phyloP scores from a whole-genome alignment of 2,888 invertebrate genomes.

The Hylaea fasciaria region DNA sequence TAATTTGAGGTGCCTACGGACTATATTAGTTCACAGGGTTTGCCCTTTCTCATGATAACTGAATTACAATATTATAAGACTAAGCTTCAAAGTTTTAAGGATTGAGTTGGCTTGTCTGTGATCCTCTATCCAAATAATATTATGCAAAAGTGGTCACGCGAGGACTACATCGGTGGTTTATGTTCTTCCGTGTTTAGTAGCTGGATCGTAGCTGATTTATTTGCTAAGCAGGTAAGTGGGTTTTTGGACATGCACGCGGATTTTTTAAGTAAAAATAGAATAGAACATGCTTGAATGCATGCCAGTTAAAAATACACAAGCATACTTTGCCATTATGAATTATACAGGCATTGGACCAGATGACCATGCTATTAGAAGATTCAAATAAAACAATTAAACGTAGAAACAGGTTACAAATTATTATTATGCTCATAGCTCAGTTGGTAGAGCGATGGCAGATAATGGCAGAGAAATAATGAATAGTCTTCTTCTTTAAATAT shows the following conservation, averaged over 20 bases:
- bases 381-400: too few relatives aligned
- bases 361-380: too few relatives aligned
- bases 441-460: too few relatives aligned
- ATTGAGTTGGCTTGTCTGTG: constrained; percentile 3
- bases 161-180: constrained; percentile 32
- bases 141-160: constrained; percentile 35
- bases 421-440: too few relatives aligned
- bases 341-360: too few relatives aligned
- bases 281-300: too few relatives aligned
- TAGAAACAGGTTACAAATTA: too few relatives aligned
- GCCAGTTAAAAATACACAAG: too few relatives aligned
- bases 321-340: too few relatives aligned
- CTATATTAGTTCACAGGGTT: not conserved
- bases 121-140: constrained; percentile 27
- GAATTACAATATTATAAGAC: constrained; percentile 20
- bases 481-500: too few relatives aligned
- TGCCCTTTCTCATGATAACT: constrained; percentile 1
- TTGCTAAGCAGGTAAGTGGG: constrained; percentile 15
- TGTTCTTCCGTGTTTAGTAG: constrained; percentile 37
- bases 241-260: constrained; percentile 12
- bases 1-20: not conserved
- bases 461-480: too few relatives aligned
- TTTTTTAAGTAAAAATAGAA: too few relatives aligned
- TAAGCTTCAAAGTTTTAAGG: constrained; percentile 15
- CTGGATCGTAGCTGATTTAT: constrained; percentile 30